Base-by-base conservation (phyloP, 1,140 invertebrate genomes). In the Bombus waltoni region DNA sequence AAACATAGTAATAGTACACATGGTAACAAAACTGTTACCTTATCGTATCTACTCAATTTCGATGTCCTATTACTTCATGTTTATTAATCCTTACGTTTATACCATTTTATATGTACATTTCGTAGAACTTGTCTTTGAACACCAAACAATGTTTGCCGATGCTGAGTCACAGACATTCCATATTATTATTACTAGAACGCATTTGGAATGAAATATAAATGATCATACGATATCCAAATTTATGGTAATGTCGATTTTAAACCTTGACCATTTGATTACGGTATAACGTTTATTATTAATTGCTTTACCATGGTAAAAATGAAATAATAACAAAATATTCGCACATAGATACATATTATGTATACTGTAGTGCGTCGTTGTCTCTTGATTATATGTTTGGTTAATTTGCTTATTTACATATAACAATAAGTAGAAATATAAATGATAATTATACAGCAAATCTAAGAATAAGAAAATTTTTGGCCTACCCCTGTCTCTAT, bases 381-480 rank as follows among this genome's bases (percentile, higher is more conserved):
- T 85, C n/a, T 32, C 62, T 53, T 62, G 32, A 59, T 22, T 53
- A 44, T 5, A 35, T 62, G 35, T 38, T 32, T 44, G 25, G 70
- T 80, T 35, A 72, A 75, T 65, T 28, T 53, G 3, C 42, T 87
- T 42, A 38, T 42, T 88, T 83, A 76, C 8, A 62, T 44, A 42
- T 42, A 74, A 68, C 5, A 40, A 80, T 75, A 88, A 88, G 57
- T 83, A 72, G 70, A 83, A 83, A 74, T 80, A 81, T 25, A 88
- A 89, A 76, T 35, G 72, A 89, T 86, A 86, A 86, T 59, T 71
- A 65, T 76, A 76, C 70, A 32, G 78, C 86, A 53, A 72, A 22
- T 89, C 75, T 86, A 89, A 81, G 84, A 89, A 84, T 89, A 86
- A 83, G 79, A 11, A 89, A 89, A 87, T 75, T 81, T 81, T 66